Conservation (phyloP, 2,888 invertebrate species). For the Scaeva pyrastri region DNA sequence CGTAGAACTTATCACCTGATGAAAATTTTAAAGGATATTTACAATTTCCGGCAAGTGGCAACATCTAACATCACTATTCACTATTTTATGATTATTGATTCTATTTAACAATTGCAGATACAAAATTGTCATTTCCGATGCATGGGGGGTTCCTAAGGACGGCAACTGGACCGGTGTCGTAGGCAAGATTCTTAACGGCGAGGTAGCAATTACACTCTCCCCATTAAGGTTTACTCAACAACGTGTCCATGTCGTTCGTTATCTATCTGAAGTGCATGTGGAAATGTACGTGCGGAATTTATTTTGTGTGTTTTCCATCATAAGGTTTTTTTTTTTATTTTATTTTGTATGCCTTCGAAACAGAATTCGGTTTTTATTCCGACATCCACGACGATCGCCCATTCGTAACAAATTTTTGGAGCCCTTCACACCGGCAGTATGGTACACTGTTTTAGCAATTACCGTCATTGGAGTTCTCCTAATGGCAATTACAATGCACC, state of each 20-base stretch:
- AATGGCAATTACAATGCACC: constrained; percentile 78
- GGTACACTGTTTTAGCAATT: constrained; percentile 80
- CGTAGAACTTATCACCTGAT: constrained; percentile 80
- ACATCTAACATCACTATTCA: not conserved
- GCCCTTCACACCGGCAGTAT: constrained; percentile 79
- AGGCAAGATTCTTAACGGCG: constrained; percentile 77
- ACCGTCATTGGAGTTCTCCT: constrained; percentile 77
- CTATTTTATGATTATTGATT: constrained; percentile 13
- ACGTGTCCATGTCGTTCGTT: constrained; percentile 77
- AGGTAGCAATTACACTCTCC: constrained; percentile 78
- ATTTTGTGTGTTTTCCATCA: constrained; percentile 4
- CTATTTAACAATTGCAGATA: constrained; percentile 76
- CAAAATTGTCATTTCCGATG: constrained; percentile 74
- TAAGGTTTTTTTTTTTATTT: constrained; percentile 15
- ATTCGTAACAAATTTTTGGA: constrained; percentile 82
- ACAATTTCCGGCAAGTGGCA: constrained; percentile 79
- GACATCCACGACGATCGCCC: constrained; percentile 80
- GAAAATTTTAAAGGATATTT: constrained; percentile 77
- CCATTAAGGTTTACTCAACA: constrained; percentile 79
- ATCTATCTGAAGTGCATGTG: constrained; percentile 78
- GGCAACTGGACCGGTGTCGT: constrained; percentile 80
- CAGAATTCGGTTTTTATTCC: constrained; percentile 81
- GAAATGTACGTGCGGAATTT: constrained; percentile 79
- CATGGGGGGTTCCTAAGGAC: constrained; percentile 79
- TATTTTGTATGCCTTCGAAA: not conserved